These are phyloP conservation scores for Xenops minutus DNA, from an alignment of 2,797 vertebrate species.

Conservation along the genomic window DNA sequence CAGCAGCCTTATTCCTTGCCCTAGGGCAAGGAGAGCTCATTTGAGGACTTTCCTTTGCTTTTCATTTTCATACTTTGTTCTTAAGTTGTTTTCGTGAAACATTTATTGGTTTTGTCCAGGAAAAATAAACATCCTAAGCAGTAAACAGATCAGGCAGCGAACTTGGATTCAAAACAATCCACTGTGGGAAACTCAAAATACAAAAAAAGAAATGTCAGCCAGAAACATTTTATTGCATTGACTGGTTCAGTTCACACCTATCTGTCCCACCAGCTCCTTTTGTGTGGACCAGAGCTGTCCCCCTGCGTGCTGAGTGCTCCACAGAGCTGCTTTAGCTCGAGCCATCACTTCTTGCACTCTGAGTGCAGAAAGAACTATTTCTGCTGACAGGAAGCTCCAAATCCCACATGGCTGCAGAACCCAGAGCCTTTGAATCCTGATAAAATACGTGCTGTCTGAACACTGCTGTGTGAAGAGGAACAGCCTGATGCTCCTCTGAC, in stretches of 20 bases:
- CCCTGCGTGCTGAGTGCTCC: not conserved
- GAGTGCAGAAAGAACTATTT: not conserved
- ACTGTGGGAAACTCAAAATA: not conserved
- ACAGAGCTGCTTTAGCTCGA: not conserved
- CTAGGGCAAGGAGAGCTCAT: constrained; percentile 1
- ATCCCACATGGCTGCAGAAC: not conserved
- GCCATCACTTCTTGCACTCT: not conserved
- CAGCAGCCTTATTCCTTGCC: not conserved
- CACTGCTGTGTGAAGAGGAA: not conserved
- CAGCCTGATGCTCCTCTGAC: accelerated
- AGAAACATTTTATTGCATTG: not conserved
- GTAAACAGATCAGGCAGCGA: constrained; percentile 32
- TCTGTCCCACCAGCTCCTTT: not conserved
- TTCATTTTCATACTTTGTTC: not conserved
- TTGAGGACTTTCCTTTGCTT: constrained; percentile 47
- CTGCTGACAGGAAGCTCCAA: not conserved
- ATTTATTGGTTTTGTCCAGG: not conserved
- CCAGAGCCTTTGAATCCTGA: not conserved
- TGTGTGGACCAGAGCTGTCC: not conserved
- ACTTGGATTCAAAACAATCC: not conserved
- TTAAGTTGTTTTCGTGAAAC: constrained; percentile 28
- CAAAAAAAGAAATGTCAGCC: not conserved
- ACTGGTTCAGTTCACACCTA: not conserved
- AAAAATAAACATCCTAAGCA: constrained; percentile 36
- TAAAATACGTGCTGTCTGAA: not conserved